Evolutionary conservation across 2,113 vertebrate species (phyloP), one percentile per base, ranked within the genome.

Genomic region (Tenebrosternarchus preto): DNA sequence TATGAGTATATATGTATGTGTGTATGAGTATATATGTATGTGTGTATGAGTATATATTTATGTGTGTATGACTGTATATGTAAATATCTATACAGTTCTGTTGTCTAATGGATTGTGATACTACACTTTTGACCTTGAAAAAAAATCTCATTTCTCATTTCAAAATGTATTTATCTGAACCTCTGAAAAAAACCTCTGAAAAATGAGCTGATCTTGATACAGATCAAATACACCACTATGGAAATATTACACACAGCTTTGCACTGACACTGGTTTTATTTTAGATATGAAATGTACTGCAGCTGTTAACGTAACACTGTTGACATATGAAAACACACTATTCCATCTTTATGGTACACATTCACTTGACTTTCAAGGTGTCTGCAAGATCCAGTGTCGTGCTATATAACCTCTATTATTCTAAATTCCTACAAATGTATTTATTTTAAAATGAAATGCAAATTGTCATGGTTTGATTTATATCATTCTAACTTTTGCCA

Each of bases 101-200:
- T 80, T 79, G 80, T 85, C 57, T 57, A 76, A 79, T 72, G 53
- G 50, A 69, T 39, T 76, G 8, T 73, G 68, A 82, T 71, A 53
- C 27, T 36, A 73, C 57, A 60, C 77, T 76, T 72, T 59, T 66
- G 77, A 67, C 29, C 68, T 24, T 55, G 69, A 71, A 57, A 72
- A 76, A 25, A 68, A 8, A 1, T 39, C 33, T 59, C 56, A 50
- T 50, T 50, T 59, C 53, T 55, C 63, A 33, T 33, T 66, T 36
- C 43, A 2, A 50, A 7, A 50, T 15, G 12, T 50, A 12, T 50
- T 9, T 12, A 50, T 50, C 43, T 50, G 43, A 15, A 15, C 43
- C 12, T 50, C 43, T 50, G 43, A 15, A 15, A 50, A 50, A 50
- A 50, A 50, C 43, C 43, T 50, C 43, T 50, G 12, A 50, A 50